phyloP scores from a whole-genome alignment of 2,113 vertebrate genomes.

The Macrotis lagotis region DNA sequence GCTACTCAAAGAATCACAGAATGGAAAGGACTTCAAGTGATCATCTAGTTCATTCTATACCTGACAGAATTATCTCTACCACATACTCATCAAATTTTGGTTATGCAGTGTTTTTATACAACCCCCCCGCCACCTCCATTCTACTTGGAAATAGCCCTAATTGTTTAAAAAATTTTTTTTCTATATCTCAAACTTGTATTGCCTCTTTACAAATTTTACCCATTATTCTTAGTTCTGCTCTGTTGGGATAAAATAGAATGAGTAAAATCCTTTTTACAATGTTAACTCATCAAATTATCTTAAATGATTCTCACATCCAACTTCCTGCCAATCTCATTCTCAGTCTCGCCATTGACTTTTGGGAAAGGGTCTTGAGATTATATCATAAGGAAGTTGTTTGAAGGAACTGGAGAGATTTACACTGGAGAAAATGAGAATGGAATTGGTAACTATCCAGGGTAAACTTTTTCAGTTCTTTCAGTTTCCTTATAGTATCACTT shows the following conservation, averaged over 20 bases:
- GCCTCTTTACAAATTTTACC: background rate
- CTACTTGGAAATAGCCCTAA: background rate
- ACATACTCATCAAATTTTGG: background rate
- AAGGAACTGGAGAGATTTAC: background rate
- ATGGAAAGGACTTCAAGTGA: background rate
- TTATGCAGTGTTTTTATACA: background rate
- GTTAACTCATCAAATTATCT: background rate
- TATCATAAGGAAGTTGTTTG: background rate
- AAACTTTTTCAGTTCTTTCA: background rate
- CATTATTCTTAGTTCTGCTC: background rate
- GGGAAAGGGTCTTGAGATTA: background rate
- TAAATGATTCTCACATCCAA: background rate
- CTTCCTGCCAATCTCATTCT: background rate
- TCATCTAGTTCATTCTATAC: background rate
- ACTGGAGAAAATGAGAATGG: background rate
- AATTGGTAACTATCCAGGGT: background rate
- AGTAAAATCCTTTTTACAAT: background rate
- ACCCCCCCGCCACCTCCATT: background rate
- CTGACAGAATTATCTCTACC: background rate
- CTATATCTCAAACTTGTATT: background rate
- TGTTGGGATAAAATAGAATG: background rate
- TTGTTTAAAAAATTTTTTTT: background rate
- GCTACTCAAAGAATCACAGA: background rate
- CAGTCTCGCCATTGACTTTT: background rate
- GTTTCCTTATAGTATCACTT: background rate